Conservation (phyloP, 2,797 vertebrate genomes). For the Platyrinchus mystaceus region DNA sequence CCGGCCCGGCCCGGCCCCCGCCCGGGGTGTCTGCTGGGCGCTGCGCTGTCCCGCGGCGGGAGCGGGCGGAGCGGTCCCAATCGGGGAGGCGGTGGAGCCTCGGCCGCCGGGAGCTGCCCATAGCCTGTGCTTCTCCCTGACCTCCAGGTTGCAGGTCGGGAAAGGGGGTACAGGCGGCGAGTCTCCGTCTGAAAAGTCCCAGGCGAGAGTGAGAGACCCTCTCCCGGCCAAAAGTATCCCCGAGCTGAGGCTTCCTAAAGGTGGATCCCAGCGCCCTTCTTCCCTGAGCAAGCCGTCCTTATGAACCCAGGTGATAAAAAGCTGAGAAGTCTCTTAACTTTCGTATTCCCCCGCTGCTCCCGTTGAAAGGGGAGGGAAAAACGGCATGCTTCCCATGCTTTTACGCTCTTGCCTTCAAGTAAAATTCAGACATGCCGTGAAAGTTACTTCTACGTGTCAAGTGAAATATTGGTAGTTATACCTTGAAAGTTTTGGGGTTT, state of each 20-base stretch:
- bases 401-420: not conserved
- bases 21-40: not conserved
- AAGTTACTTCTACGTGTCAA: not conserved
- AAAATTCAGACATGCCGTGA: not conserved
- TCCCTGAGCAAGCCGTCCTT: not conserved
- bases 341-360: fast-evolving
- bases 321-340: not conserved
- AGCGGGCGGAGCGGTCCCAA: not conserved
- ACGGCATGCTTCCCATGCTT: not conserved
- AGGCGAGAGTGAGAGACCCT: not conserved
- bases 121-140: not conserved
- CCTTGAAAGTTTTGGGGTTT: not conserved
- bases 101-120: not conserved
- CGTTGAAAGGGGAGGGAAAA: not conserved
- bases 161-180: no score
- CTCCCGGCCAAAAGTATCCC: not conserved
- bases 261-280: not conserved
- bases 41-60: not conserved
- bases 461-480: not conserved
- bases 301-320: not conserved
- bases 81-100: not conserved
- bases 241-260: not conserved
- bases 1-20: not conserved
- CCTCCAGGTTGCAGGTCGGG: not conserved
- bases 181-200: not conserved